Conservation (phyloP, 1,140 invertebrate species). For the Hyles vespertilio region DNA sequence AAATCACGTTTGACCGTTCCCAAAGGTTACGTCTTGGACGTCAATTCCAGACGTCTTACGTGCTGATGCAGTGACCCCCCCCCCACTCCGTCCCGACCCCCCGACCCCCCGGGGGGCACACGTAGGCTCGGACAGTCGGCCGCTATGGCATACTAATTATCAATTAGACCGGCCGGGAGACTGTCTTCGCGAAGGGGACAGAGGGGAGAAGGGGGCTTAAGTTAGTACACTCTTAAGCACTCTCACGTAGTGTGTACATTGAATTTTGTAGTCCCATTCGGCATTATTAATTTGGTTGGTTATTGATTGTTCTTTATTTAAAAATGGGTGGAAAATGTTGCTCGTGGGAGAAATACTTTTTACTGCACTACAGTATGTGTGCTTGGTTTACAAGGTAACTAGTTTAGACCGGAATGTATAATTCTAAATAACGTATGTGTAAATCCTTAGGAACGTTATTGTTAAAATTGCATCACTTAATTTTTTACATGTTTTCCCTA, state of each 20-base stretch:
- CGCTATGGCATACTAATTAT: constrained; percentile 53
- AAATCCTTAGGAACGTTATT: no score
- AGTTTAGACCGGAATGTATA: no score
- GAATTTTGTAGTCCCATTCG: no score
- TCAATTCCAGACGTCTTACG: constrained; percentile 34
- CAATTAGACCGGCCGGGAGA: constrained; percentile 33
- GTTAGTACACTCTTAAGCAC: background rate
- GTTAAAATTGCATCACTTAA: no score
- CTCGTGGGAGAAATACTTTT: background rate
- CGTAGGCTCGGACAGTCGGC: constrained; percentile 43
- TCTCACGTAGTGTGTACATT: no score
- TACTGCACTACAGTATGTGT: background rate
- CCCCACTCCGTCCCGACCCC: constrained; percentile 11
- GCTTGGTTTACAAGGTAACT: no score
- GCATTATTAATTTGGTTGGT: background rate
- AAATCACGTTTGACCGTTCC: constrained; percentile 21
- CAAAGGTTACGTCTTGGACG: constrained; percentile 25
- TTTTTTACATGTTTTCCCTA: no score
- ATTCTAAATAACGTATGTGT: no score
- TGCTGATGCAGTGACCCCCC: constrained; percentile 30
- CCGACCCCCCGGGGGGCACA: constrained; percentile 14
- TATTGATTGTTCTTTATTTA: constrained; percentile 1
- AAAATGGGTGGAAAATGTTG: background rate
- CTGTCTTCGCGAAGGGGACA: constrained; percentile 9
- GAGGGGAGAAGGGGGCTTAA: constrained; percentile 10